Percentiles rank a stretch among this genome's conserved stretches.
Evolutionary conservation across 2,888 invertebrate species (phyloP).

Genomic region (Spatulosminthurus flaviceps): DNA sequence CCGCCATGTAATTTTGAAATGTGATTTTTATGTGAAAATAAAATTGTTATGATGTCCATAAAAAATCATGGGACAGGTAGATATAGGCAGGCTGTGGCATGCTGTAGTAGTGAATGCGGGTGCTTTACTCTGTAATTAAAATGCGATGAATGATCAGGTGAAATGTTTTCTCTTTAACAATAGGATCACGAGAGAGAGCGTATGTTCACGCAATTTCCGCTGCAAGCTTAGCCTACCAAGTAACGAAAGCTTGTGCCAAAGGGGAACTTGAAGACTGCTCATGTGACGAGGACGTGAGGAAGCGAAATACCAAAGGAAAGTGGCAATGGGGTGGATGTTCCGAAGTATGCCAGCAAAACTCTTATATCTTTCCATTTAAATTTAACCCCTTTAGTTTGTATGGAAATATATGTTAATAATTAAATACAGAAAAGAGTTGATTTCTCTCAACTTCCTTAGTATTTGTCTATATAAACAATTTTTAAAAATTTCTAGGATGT

Average conservation of each 20-base stretch:
- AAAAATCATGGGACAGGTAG: neutral
- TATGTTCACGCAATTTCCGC: conserved; percentile 89
- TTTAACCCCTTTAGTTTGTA: too few relatives aligned
- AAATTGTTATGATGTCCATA: neutral
- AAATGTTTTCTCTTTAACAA: conserved; percentile 62
- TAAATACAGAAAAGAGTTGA: too few relatives aligned
- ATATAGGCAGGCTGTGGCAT: neutral
- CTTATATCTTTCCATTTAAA: neutral
- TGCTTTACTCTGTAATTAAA: conserved; percentile 7
- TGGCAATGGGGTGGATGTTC: conserved; percentile 97
- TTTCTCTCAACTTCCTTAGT: too few relatives aligned
- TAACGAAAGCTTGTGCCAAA: conserved; percentile 85
- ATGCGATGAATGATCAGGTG: neutral
- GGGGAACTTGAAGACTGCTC: conserved; percentile 88
- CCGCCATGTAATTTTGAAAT: conserved; percentile 4
- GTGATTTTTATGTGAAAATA: conserved; percentile 3
- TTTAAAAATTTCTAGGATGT: conserved; percentile 79
- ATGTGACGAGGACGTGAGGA: conserved; percentile 82
- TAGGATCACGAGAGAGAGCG: conserved; percentile 89
- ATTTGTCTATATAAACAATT: too few relatives aligned
- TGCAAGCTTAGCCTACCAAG: conserved; percentile 87
- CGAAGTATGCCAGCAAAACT: conserved; percentile 70
- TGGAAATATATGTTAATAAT: too few relatives aligned
- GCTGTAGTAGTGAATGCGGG: neutral
- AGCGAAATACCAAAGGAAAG: conserved; percentile 76